Percentiles rank a stretch among this genome's conserved stretches.
Conservation (phyloP, 1,140 invertebrate species). For the Drosophila baimaii region DNA sequence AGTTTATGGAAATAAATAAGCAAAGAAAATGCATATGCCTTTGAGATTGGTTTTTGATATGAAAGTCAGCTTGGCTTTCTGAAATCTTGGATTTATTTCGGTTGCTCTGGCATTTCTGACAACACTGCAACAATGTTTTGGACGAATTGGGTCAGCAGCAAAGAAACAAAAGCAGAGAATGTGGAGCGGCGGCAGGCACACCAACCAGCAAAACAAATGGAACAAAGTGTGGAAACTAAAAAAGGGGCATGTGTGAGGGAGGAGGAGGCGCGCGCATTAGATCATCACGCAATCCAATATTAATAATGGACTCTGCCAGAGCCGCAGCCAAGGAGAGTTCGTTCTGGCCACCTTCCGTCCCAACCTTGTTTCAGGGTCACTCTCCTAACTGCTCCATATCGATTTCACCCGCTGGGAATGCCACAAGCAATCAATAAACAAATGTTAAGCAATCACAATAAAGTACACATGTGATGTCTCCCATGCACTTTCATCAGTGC, state of each 20-base stretch:
- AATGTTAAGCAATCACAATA: constrained; percentile 37
- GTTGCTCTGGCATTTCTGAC: constrained; percentile 1
- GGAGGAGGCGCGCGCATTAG: constrained; percentile 58
- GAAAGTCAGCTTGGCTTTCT: background rate
- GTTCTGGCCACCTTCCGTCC: constrained; percentile 39
- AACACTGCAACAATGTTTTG: constrained; percentile 34
- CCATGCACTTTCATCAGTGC: constrained; percentile 5
- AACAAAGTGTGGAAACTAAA: constrained; percentile 20
- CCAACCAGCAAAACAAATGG: constrained; percentile 12
- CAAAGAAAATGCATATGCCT: background rate
- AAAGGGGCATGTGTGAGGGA: constrained; percentile 21
- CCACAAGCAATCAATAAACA: constrained; percentile 61
- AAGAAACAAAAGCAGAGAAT: constrained; percentile 28
- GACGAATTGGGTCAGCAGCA: constrained; percentile 45
- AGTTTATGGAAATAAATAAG: background rate
- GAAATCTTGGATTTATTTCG: background rate
- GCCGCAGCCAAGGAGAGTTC: constrained; percentile 38
- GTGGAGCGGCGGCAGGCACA: constrained; percentile 25
- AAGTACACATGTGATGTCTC: constrained; percentile 29
- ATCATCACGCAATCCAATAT: constrained; percentile 69
- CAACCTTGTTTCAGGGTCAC: constrained; percentile 64
- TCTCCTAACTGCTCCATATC: constrained; percentile 57
- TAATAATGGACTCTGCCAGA: constrained; percentile 47
- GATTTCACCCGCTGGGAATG: constrained; percentile 54
- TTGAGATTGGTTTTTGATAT: background rate